Evolutionary conservation across 2,888 invertebrate genomes (phyloP).

Genomic region (Hirtodrosophila trivittata): DNA sequence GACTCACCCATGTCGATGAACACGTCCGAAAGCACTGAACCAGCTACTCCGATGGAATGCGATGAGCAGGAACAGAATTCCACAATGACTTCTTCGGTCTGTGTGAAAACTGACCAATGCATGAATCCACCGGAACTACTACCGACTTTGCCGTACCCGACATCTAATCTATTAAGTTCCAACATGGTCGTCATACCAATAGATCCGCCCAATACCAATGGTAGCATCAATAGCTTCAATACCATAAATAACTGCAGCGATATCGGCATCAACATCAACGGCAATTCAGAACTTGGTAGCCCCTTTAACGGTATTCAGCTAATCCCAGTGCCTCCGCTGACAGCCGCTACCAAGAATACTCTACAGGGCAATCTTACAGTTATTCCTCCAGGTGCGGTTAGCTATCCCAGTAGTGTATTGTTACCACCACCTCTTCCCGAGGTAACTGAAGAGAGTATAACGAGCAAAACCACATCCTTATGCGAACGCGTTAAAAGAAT

Average conservation of each 20-base stretch:
- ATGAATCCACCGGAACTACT: constrained; percentile 19
- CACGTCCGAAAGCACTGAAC: constrained; percentile 16
- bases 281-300: constrained; percentile 27
- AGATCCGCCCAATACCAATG: constrained; percentile 56
- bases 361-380: constrained; percentile 40
- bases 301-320: constrained; percentile 38
- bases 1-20: constrained; percentile 16
- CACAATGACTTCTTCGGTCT: constrained; percentile 20
- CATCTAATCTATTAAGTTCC: constrained; percentile 68
- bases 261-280: constrained; percentile 46
- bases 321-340: constrained; percentile 79
- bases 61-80: constrained; percentile 27
- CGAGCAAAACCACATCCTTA: too few species aligned
- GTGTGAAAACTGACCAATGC: constrained; percentile 50
- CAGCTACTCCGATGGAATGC: constrained; percentile 1
- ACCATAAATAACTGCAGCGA: constrained; percentile 25
- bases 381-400: constrained; percentile 4
- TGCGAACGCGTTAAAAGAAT: too few species aligned
- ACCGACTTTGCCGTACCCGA: constrained; percentile 36
- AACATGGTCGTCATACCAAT: constrained; percentile 83
- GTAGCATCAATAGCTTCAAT: constrained; percentile 3
- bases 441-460: too few species aligned
- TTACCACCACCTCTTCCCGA: constrained; percentile 47
- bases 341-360: constrained; percentile 79
- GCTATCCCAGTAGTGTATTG: constrained; percentile 5